Evolutionary conservation across 2,113 vertebrate species (phyloP).

Genomic region (Setophaga coronata): DNA sequence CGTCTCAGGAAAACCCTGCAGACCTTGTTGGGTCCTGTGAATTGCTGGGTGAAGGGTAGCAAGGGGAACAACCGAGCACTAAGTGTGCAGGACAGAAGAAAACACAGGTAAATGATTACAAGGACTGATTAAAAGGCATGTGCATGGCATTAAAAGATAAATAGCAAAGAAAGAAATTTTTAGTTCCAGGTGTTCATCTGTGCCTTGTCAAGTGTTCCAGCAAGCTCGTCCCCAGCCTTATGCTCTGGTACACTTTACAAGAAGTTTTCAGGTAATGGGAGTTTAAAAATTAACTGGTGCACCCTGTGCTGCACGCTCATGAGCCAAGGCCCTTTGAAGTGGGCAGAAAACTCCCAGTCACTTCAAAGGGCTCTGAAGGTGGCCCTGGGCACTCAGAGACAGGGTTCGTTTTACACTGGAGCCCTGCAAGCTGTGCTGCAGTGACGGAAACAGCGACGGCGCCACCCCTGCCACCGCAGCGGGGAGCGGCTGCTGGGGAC

Average conservation of each 20-base stretch:
- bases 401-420: not conserved
- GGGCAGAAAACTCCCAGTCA: not conserved
- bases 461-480: accelerated
- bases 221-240: not conserved
- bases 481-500: accelerated
- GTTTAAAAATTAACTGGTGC: constrained; percentile 63
- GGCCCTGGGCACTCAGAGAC: not conserved
- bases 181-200: not conserved
- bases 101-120: not conserved
- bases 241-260: not conserved
- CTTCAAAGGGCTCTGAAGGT: not conserved
- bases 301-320: not conserved
- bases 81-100: not conserved
- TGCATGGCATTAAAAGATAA: not conserved
- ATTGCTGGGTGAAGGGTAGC: accelerated
- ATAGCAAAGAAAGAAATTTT: not conserved
- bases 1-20: not conserved
- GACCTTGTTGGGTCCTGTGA: accelerated
- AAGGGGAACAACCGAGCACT: not conserved
- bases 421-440: accelerated
- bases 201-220: not conserved
- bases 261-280: constrained; percentile 8
- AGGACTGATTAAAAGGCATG: not conserved
- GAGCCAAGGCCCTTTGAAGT: constrained; percentile 42
- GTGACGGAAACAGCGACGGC: accelerated